Evolutionary conservation across 2,797 vertebrate genomes (phyloP), one percentile per base, ranked within the genome.

Genomic region (Malurus leucopterus): DNA sequence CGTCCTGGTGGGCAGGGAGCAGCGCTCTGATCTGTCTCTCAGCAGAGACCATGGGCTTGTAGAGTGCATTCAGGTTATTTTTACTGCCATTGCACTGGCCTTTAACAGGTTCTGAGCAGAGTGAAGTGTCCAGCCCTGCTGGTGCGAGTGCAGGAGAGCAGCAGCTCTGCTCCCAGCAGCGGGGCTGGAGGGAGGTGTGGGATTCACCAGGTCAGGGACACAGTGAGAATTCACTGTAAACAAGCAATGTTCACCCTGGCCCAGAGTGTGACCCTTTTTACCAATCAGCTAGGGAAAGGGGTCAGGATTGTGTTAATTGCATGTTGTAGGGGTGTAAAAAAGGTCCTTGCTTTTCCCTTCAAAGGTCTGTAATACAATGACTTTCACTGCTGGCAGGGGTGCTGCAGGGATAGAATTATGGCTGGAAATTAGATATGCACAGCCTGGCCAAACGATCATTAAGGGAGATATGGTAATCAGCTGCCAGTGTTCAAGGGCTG

Each of bases 361-460:
- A 70, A 87, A 86, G 83, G 53, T 72, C 32, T 89, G 89, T 81
- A 88, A 89, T 34, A 91, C 79, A 91, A 24, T 89, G 86, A 83
- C 84, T 93, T 92, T 54, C 53, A 29, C 77, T 94, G 94, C 69
- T 92, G 90, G 94, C 92, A 95, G 93, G 87, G 79, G 82, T 95
- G 92, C 90, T 88, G 76, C 90, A 89, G 92, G 90, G 73, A 78
- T 57, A 81, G 89, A 95, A 41, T 93, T 95, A 94, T 90, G 89
- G 32, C 79, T 95, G 92, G 95, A 93, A 95, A 94, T 93, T 21
- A 93, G 93, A 93, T 95, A 95, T 81, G 92, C 79, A 87, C 43
- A 73, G 89, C 82, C 87, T 87, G 85, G 90, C 92, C 79, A 88
- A 95, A 95, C 3, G 73, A 88, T 95, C 94, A 95, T 93, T 94